These are phyloP conservation scores for Argyresthia goedartella DNA, from an alignment of 2,888 invertebrate species.

Conservation along the genomic window DNA sequence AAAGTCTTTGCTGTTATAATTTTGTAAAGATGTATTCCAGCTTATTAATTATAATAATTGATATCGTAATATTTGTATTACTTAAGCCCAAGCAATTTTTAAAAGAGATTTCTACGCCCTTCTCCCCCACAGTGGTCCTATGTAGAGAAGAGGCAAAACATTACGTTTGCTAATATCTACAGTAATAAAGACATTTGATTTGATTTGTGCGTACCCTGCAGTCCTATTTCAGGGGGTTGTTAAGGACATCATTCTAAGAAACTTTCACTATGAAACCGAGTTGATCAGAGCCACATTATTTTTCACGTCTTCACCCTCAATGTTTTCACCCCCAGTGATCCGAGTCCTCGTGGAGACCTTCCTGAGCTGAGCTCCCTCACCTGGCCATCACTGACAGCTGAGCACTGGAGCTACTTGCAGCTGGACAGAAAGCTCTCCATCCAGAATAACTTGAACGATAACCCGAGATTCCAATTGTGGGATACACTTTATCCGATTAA, in stretches of 20 bases:
- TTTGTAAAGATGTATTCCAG: too few species aligned
- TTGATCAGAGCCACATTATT: background rate
- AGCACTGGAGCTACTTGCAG: constrained; percentile 26
- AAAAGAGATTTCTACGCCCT: too few species aligned
- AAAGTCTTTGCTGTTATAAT: too few species aligned
- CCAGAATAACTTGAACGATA: constrained; percentile 27
- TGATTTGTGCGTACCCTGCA: background rate
- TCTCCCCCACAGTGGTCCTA: too few species aligned
- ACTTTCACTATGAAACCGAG: too few species aligned
- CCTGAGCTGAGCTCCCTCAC: constrained; percentile 18
- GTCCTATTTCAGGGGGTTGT: too few species aligned
- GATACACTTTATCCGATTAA: constrained; percentile 37
- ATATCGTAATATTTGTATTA: too few species aligned
- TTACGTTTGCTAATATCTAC: background rate
- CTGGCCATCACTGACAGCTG: constrained; percentile 35
- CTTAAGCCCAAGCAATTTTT: too few species aligned
- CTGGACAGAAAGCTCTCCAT: constrained; percentile 23
- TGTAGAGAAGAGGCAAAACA: too few species aligned
- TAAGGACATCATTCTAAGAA: too few species aligned
- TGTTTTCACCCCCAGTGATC: constrained; percentile 18
- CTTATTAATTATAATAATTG: too few species aligned
- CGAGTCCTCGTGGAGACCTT: constrained; percentile 21
- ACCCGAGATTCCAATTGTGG: constrained; percentile 29
- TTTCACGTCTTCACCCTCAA: background rate
- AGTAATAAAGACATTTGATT: background rate